Evolutionary conservation across 2,797 vertebrate genomes (phyloP), one percentile per base, ranked within the genome.

Genomic region (Brachymystax lenok): DNA sequence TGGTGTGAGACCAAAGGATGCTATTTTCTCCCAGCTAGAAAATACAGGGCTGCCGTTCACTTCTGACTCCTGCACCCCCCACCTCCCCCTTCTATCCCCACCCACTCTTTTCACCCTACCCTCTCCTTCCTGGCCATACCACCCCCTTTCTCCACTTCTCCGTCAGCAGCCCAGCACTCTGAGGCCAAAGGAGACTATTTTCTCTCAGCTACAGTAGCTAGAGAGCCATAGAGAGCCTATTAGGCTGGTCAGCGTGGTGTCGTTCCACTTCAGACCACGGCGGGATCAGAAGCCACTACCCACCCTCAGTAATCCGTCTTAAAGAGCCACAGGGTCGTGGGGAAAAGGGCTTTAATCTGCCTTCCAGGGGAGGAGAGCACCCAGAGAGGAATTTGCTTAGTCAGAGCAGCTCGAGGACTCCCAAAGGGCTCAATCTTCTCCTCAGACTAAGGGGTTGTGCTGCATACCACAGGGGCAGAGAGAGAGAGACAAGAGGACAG

Each of bases 301-400:
- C 77, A 82, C 83, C 27, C 82, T 76, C 74, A 63, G 76, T 92
- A 92, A 93, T 93, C 92, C 88, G 67, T 85, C 87, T 91, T 90
- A 89, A 90, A 83, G 87, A 87, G 77, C 85, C 78, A 63, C 10
- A 5, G 83, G 91, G 91, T 92, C 88, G 78, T 90, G 89, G 86
- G 87, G 88, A 88, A 80, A 84, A 80, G 24, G 59, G 75, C 74
- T 24, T 46, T 83, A 90, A 90, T 90, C 87, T 86, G 77, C 78
- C 27, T 51, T 21, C 7, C 56, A 61, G 1, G 51, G n/a, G 21
- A 68, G 66, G 69, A 71, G 69, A 71, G 69, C 14, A 24, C n/a
- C 24, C 3, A 33, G 35, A 30, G 52, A 50, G 69, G 77, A 80
- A 82, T 73, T 70, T 79, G 59, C 54, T 69, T 77, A 33, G 71